Evolutionary conservation across 2,888 invertebrate genomes (phyloP).

Genomic region (Dolichopus griseipennis): DNA sequence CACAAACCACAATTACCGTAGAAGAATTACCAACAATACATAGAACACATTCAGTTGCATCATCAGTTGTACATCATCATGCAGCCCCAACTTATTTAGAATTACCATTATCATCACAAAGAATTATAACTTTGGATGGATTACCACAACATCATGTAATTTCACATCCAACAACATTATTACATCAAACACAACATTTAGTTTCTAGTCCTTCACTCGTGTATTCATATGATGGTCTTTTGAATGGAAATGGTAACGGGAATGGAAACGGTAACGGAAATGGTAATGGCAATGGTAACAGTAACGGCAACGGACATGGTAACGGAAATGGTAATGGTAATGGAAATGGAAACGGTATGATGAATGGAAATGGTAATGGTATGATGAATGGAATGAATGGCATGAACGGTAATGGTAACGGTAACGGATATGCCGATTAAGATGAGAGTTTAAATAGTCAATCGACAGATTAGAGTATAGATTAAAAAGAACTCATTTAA

Average conservation of each 20-base stretch:
- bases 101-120: conserved; percentile 4
- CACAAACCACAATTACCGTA: background rate
- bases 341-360: conserved; percentile 20
- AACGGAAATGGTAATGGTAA: conserved; percentile 18
- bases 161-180: background rate
- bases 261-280: conserved; percentile 15
- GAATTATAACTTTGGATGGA: background rate
- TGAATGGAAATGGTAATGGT: conserved; percentile 12
- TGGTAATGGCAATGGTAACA: conserved; percentile 14
- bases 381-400: conserved; percentile 14
- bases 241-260: conserved; percentile 15
- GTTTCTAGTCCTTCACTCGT: background rate
- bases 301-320: conserved; percentile 14
- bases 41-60: background rate
- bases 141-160: background rate
- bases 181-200: background rate
- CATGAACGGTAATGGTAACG: too few species aligned
- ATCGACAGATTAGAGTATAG: too few species aligned
- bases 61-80: background rate
- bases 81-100: background rate
- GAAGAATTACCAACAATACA: conserved; percentile 1
- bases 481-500: too few species aligned
- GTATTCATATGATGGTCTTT: background rate
- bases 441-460: conserved; percentile 11
- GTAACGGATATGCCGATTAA: conserved; percentile 18